Evolutionary conservation across 2,888 invertebrate genomes (phyloP).

Genomic region (Choristoneura rosaceana): DNA sequence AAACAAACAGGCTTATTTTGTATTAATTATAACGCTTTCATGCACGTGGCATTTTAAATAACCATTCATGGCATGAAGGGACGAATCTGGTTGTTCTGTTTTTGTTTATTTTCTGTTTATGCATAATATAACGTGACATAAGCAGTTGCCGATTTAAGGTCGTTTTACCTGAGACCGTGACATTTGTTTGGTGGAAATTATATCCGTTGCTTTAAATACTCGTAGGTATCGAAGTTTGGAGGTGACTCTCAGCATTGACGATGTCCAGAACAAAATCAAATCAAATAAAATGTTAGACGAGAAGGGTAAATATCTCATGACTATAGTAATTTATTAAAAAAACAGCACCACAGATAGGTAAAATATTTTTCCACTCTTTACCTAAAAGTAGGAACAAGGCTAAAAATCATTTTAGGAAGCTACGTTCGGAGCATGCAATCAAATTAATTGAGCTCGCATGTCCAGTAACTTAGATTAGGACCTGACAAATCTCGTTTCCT

Average conservation of each 20-base stretch:
- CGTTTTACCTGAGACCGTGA: background rate
- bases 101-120: background rate
- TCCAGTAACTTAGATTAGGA: conserved; percentile 23
- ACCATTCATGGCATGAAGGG: too few relatives aligned
- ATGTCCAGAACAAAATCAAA: background rate
- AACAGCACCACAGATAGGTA: background rate
- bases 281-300: background rate
- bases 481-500: conserved; percentile 39
- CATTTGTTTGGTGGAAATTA: conserved; percentile 3
- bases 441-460: conserved; percentile 35
- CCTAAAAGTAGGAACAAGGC: background rate
- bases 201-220: background rate
- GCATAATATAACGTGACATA: background rate
- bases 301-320: background rate
- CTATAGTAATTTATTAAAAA: too few relatives aligned
- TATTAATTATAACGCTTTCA: background rate
- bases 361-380: background rate
- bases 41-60: background rate
- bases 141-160: background rate
- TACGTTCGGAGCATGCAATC: conserved; percentile 18
- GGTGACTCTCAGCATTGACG: background rate
- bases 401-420: conserved; percentile 25
- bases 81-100: background rate
- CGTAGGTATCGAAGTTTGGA: background rate
- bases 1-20: background rate